Evolutionary conservation across 2,888 invertebrate species (phyloP), one percentile per base, ranked within the genome.

Genomic region (Drosophila yooni): DNA sequence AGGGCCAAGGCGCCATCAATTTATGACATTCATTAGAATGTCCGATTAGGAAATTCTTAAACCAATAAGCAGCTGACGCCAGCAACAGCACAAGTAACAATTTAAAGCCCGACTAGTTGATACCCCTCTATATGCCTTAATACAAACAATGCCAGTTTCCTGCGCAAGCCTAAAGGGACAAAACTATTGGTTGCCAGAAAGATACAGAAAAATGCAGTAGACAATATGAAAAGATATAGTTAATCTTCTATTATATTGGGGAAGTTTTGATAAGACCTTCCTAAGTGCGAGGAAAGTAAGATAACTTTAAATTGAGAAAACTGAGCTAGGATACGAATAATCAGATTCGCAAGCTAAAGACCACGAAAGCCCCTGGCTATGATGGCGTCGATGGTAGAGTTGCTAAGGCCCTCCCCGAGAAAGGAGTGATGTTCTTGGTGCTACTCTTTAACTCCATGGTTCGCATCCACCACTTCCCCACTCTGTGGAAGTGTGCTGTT

Each of bases 1-100:
- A 65, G 70, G 61, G 70, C 36, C 27, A 34, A 11, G 7, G 27
- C 70, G 75, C 91, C 88, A 92, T 91, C 92, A 92, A 92, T 92
- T 92, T 92, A 92, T 92, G 92, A 92, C 92, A 92, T 92, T 92
- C 92, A 92, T 92, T 92, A 92, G 92, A 92, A 91, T 86, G 92
- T 90, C 91, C 90, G 92, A 92, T 92, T 92, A 92, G 87, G 91
- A 88, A 91, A 90, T 91, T 78, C 88, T 81, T 67, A 74, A 79
- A 27, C 74, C 31, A 43, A 81, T 81, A 85, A 88, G 88, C 92
- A 92, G 92, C 91, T 91, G 90, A 92, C 91, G 92, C 90, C 85
- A 78, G 8, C 50, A 27, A 15, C 13, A 48, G 48, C 48, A 8
- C 48, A 48, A 48, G 21, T 8, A 48, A 15, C 27, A 18, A 29